These are phyloP conservation scores for Dicaeum eximium DNA, from an alignment of 2,113 vertebrate species.

Conservation along the genomic window DNA sequence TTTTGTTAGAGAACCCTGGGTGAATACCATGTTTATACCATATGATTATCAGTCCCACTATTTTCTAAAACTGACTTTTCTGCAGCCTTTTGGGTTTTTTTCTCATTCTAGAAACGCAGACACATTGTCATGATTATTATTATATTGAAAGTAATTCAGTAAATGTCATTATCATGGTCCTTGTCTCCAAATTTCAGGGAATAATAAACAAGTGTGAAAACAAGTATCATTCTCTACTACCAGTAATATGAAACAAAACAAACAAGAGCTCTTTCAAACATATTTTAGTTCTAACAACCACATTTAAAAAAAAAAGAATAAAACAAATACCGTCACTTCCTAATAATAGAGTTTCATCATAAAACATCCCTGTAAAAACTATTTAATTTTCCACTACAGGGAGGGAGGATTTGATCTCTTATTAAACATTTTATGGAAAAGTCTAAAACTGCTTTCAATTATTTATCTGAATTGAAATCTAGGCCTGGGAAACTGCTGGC, in stretches of 20 bases:
- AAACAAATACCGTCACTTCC: neutral
- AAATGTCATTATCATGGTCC: neutral
- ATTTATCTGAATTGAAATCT: slow-evolving; percentile 76
- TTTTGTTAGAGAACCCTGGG: neutral
- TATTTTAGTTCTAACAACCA: slow-evolving; percentile 43
- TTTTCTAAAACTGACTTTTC: neutral
- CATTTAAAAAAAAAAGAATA: neutral
- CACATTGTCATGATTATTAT: neutral
- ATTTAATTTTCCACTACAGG: slow-evolving; percentile 73
- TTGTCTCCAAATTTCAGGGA: neutral
- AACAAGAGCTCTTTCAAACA: neutral
- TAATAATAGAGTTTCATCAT: slow-evolving; percentile 49
- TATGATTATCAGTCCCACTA: neutral
- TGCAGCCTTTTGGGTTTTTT: neutral
- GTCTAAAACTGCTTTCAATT: slow-evolving; percentile 77
- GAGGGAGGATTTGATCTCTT: slow-evolving; percentile 73
- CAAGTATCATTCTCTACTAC: neutral
- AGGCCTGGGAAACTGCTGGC: slow-evolving; percentile 67
- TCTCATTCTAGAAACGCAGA: neutral
- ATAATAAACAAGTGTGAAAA: neutral
- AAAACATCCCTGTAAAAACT: slow-evolving; percentile 71
- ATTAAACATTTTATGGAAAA: slow-evolving; percentile 79
- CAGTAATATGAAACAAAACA: neutral
- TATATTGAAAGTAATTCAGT: neutral
- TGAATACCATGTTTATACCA: neutral